Evolutionary conservation across 2,113 vertebrate species (phyloP).

Genomic region (Etia nguti): DNA sequence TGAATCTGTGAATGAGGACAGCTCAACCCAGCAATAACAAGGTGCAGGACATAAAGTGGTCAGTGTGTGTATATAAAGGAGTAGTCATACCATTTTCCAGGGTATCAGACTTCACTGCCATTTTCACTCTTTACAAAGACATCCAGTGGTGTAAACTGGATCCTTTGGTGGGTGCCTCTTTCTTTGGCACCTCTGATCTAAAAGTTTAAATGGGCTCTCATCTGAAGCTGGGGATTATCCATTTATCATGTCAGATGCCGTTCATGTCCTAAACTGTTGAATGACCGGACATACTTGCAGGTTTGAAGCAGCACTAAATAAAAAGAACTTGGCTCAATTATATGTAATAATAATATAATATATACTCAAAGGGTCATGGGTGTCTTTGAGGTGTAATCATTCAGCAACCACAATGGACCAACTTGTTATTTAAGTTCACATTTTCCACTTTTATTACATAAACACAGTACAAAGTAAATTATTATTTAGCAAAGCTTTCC

Average conservation of each 20-base stretch:
- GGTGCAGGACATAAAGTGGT: not conserved
- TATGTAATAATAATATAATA: not conserved
- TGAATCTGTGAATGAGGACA: not conserved
- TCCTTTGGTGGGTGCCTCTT: not conserved
- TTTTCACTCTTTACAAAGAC: not conserved
- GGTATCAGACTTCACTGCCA: not conserved
- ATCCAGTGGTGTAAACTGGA: not conserved
- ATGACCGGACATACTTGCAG: not conserved
- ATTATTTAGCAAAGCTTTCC: not conserved
- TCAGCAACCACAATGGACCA: not conserved
- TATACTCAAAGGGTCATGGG: not conserved
- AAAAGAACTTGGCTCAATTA: rapidly evolving
- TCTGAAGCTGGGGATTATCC: not conserved
- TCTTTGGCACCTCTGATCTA: not conserved
- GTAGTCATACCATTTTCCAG: not conserved
- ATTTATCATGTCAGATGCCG: not conserved
- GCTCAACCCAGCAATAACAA: not conserved
- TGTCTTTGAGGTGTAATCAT: not conserved
- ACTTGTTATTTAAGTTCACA: not conserved
- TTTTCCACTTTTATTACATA: not conserved
- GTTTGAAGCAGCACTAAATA: not conserved
- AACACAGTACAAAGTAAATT: not conserved
- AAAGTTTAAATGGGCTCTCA: not conserved
- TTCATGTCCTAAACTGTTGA: not conserved
- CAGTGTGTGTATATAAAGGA: not conserved